Evolutionary conservation across 2,797 vertebrate species (phyloP).

Genomic region (Cryptoprocta ferox): DNA sequence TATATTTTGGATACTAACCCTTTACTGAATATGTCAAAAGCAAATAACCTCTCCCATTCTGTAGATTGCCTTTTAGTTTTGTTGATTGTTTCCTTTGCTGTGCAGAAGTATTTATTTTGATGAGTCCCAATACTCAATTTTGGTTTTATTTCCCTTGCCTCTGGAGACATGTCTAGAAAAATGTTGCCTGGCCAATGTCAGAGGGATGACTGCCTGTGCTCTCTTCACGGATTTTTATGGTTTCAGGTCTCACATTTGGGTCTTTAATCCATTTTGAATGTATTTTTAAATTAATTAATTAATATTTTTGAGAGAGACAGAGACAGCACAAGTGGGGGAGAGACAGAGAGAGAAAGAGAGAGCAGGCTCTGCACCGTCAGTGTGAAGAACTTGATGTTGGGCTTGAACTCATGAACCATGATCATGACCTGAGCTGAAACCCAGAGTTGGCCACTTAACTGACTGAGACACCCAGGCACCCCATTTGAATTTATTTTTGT

Average conservation of each 20-base stretch:
- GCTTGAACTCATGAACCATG: no score
- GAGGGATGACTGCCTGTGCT: background rate
- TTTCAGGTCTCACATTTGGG: background rate
- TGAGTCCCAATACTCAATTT: background rate
- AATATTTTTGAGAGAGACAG: no score
- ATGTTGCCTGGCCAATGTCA: background rate
- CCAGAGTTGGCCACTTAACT: no score
- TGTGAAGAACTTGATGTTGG: no score
- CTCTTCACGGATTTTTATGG: background rate
- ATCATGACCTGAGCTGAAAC: no score
- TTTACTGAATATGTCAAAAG: background rate
- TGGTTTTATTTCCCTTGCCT: background rate
- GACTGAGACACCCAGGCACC: no score
- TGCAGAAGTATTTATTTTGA: background rate
- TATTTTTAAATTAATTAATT: background rate
- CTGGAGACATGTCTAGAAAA: background rate
- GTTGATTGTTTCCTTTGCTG: background rate
- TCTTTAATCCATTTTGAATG: background rate
- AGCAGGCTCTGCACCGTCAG: no score
- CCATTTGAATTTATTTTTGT: background rate
- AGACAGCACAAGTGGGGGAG: no score
- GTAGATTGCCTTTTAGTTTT: background rate
- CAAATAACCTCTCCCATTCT: background rate
- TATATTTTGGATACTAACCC: background rate
- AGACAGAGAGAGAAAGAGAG: no score